These are phyloP conservation scores for Ptychobarbus kaznakovi DNA, from an alignment of 2,797 vertebrate genomes.

Conservation along the genomic window DNA sequence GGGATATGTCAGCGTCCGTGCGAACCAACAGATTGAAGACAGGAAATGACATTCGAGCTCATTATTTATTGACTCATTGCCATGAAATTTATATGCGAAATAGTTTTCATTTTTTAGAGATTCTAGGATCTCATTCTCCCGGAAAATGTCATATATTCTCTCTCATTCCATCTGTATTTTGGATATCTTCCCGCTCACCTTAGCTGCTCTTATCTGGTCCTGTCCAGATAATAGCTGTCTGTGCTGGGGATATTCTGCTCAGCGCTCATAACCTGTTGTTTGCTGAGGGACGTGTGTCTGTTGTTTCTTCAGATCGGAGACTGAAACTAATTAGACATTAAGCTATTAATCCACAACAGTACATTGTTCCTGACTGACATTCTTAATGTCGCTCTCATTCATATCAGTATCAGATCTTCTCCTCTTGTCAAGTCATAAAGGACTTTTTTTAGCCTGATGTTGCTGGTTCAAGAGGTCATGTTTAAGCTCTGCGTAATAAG, in stretches of 20 bases:
- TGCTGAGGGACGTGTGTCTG: conserved; percentile 4
- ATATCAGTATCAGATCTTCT: not conserved
- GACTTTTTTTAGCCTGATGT: not conserved
- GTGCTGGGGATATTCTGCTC: conserved; percentile 1
- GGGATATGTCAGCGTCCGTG: conserved; percentile 66
- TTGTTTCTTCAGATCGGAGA: conserved; percentile 33
- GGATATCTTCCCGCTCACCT: conserved; percentile 6
- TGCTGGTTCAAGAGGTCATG: not conserved
- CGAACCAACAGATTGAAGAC: conserved; percentile 72
- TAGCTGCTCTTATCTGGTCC: conserved; percentile 18
- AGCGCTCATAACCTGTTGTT: conserved; percentile 21
- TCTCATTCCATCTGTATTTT: conserved; percentile 4
- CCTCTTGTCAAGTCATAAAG: not conserved
- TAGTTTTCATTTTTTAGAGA: conserved; percentile 66
- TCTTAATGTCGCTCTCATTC: not conserved
- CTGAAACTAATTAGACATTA: conserved; percentile 22
- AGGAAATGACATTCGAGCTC: conserved; percentile 73
- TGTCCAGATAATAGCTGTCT: conserved; percentile 10
- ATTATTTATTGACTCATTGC: conserved; percentile 76
- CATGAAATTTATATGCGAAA: conserved; percentile 66
- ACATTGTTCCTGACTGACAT: conserved; percentile 23
- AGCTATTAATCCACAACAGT: conserved; percentile 15
- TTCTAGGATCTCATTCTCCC: conserved; percentile 24
- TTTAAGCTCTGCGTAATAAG: not conserved
- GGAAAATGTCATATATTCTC: conserved; percentile 25